Conservation (phyloP, 2,888 invertebrate genomes). For the Campoplex capitator region DNA sequence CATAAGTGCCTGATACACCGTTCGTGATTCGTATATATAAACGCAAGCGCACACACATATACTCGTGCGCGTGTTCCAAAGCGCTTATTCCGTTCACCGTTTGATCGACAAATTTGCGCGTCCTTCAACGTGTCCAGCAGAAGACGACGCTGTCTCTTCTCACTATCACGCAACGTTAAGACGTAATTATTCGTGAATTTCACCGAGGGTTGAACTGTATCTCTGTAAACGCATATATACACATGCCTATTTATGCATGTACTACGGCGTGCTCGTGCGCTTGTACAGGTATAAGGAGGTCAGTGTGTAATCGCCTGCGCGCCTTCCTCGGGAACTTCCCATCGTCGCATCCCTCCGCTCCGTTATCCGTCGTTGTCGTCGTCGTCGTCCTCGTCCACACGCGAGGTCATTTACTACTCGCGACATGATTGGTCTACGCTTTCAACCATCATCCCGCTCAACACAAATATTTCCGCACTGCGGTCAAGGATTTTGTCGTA, state of each 20-base stretch:
- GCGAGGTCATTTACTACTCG: slow-evolving; percentile 66
- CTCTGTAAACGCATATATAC: background rate
- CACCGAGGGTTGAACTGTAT: slow-evolving; percentile 31
- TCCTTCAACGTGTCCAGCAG: slow-evolving; percentile 54
- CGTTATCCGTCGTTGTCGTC: slow-evolving; percentile 53
- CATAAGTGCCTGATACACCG: background rate
- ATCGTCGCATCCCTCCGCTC: slow-evolving; percentile 47
- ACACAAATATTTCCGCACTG: slow-evolving; percentile 75
- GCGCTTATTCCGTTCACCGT: slow-evolving; percentile 47
- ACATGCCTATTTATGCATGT: slow-evolving; percentile 9
- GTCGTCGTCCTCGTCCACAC: slow-evolving; percentile 40
- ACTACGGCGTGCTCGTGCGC: background rate
- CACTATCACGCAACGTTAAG: slow-evolving; percentile 18
- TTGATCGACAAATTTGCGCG: slow-evolving; percentile 55
- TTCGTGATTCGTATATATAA: slow-evolving; percentile 17
- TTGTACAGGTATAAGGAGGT: slow-evolving; percentile 61
- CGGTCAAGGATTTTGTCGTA: slow-evolving; percentile 79
- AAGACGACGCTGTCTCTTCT: background rate
- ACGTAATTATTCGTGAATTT: slow-evolving; percentile 35
- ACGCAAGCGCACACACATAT: background rate
- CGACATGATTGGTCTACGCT: slow-evolving; percentile 77
- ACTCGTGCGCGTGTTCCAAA: slow-evolving; percentile 1
- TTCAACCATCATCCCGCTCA: slow-evolving; percentile 73
- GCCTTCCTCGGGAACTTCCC: slow-evolving; percentile 51
- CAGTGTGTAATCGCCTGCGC: slow-evolving; percentile 63